Base-by-base conservation (phyloP, 2,113 vertebrate genomes). In the Poeciliopsis occidentalis region DNA sequence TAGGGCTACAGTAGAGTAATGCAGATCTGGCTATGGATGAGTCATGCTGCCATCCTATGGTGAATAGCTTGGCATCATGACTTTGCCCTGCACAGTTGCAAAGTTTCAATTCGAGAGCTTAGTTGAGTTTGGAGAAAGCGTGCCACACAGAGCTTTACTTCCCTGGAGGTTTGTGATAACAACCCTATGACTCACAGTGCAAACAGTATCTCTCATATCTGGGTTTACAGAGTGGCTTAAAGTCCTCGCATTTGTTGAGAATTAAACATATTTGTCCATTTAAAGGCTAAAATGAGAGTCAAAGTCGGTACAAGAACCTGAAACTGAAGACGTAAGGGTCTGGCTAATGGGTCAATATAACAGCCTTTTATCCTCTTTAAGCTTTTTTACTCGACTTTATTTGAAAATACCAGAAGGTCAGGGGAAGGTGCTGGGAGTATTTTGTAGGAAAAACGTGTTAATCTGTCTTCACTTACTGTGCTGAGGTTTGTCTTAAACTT, bases 21-120 rank as follows among this genome's bases (percentile, higher is more conserved):
- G 69, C 84, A 88, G 71, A 82, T 83, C 60, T 81, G 85, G 77
- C 84, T 70, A 75, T 29, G 80, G 77, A 89, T 91, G 89, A 90
- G 69, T 90, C 91, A 91, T 73, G 68, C 80, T 78, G 85, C 83
- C 62, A 73, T 89, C 77, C 91, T 85, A 75, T 65, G 70, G 82
- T 64, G 78, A 79, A 82, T 73, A 83, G 71, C 82, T 85, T 80
- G 51, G 75, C 85, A 85, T 86, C 80, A 85, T 82, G 81, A 87
- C 87, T 88, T 83, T 85, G 80, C 75, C 74, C 64, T 60, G 79
- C 81, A 78, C 78, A 60, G 34, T 73, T 76, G 61, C 78, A 83
- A 89, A 89, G 82, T 90, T 92, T 80, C 71, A 71, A 75, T 67
- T 60, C 60, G 61, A 64, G 29, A 71, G 70, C 69, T 69, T 26